Evolutionary conservation across 2,113 vertebrate species (phyloP).

Genomic region (Myxocyprinus asiaticus): DNA sequence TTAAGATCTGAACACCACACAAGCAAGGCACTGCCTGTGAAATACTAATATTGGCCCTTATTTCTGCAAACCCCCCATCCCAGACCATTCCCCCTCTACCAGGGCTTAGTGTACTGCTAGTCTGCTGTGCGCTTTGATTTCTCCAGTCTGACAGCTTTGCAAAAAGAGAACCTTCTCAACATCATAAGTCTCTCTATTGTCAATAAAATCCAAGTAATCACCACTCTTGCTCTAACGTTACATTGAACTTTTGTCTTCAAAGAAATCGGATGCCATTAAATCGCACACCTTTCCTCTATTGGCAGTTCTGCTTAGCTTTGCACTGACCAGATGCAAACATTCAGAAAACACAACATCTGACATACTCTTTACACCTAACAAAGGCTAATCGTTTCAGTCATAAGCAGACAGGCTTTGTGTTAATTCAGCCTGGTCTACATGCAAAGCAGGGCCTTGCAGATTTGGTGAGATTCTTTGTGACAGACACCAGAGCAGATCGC

Average conservation of each 20-base stretch:
- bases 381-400: no score
- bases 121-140: slow-evolving; percentile 54
- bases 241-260: slow-evolving; percentile 11
- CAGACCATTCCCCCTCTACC: slow-evolving; percentile 45
- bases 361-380: background rate
- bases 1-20: slow-evolving; percentile 74
- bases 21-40: slow-evolving; percentile 68
- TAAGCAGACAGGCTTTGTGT: no score
- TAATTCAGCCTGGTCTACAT: no score
- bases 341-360: background rate
- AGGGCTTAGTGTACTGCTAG: slow-evolving; percentile 50
- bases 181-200: slow-evolving; percentile 40
- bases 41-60: slow-evolving; percentile 76
- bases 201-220: slow-evolving; percentile 30
- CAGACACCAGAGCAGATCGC: no score
- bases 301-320: background rate
- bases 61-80: slow-evolving; percentile 59
- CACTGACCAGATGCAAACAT: background rate
- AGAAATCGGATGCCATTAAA: slow-evolving; percentile 1
- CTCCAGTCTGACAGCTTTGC: slow-evolving; percentile 48
- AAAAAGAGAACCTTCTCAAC: slow-evolving; percentile 34
- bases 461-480: no score
- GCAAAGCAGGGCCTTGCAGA: no score
- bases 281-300: background rate
- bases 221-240: slow-evolving; percentile 29